Conservation (phyloP, 2,113 vertebrate genomes). For the Baryphthengus martii region DNA sequence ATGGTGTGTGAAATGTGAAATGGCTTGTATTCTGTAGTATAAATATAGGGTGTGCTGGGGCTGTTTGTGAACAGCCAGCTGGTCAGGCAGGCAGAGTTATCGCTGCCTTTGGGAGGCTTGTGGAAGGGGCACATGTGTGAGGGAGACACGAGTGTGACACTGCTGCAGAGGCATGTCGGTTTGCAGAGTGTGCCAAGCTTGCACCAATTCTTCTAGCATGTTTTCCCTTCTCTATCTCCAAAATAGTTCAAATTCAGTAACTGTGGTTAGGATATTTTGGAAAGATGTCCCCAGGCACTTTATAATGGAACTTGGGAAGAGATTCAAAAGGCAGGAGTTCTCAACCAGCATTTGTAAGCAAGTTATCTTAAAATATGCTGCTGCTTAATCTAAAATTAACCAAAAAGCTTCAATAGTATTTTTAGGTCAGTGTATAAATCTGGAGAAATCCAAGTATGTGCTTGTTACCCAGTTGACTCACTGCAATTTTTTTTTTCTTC, state of each 20-base stretch:
- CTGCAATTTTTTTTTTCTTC: background rate
- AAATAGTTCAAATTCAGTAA: conserved; percentile 3
- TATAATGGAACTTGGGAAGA: background rate
- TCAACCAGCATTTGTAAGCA: background rate
- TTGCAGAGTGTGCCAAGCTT: background rate
- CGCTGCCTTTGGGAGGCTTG: background rate
- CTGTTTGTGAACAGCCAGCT: background rate
- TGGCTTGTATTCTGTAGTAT: background rate
- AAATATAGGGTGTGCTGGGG: background rate
- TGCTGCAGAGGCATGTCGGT: rapidly evolving
- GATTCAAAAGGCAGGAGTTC: background rate
- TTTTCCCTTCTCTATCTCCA: background rate
- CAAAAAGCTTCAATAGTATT: background rate
- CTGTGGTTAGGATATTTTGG: background rate
- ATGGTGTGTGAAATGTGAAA: background rate
- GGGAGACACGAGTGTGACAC: rapidly evolving
- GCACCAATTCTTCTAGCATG: background rate
- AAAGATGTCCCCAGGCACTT: background rate
- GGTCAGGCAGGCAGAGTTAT: background rate
- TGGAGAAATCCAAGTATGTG: background rate
- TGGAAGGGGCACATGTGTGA: background rate
- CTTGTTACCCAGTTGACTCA: background rate
- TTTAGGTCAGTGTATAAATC: background rate
- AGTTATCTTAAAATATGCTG: background rate
- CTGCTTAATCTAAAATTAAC: conserved; percentile 1